Evolutionary conservation across 2,797 vertebrate species (phyloP).

Genomic region (Bradypus variegatus): DNA sequence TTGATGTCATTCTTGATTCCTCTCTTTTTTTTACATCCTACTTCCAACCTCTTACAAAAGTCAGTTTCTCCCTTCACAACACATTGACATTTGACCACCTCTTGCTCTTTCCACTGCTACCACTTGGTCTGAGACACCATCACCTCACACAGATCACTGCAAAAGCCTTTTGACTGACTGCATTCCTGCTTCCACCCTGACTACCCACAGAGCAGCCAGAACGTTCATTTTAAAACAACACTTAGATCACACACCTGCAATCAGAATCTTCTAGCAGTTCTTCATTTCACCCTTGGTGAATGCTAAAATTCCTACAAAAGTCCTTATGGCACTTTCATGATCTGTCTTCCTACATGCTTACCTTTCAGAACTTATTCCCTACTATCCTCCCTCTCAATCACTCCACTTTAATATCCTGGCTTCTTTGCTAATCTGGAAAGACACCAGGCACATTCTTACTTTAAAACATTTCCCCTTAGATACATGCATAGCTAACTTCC

Average conservation of each 20-base stretch:
- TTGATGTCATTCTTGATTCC: not conserved
- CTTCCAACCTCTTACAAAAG: not conserved
- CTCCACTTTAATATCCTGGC: not conserved
- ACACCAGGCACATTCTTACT: not conserved
- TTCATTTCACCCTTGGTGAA: not conserved
- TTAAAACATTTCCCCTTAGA: not conserved
- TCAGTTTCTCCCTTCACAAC: not conserved
- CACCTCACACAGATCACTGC: not conserved
- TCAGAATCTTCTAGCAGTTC: not conserved
- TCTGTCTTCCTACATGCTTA: not conserved
- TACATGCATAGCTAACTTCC: not conserved
- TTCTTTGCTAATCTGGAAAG: not conserved
- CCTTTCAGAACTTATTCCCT: not conserved
- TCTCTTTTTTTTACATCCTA: not conserved
- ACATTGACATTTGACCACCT: no score
- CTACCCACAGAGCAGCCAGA: not conserved
- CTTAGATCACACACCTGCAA: not conserved
- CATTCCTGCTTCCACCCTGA: not conserved
- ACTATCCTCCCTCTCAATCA: not conserved
- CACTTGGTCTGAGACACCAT: not conserved
- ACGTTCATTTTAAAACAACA: not conserved
- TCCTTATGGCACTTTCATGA: not conserved
- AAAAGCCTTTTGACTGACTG: not conserved
- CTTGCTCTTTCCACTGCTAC: not conserved
- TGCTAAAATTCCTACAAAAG: not conserved